Evolutionary conservation across 37 sponge, comb jelly and placozoan species (phyloP), one percentile per base, ranked within the genome.

Genomic region (Agelas oroides): DNA sequence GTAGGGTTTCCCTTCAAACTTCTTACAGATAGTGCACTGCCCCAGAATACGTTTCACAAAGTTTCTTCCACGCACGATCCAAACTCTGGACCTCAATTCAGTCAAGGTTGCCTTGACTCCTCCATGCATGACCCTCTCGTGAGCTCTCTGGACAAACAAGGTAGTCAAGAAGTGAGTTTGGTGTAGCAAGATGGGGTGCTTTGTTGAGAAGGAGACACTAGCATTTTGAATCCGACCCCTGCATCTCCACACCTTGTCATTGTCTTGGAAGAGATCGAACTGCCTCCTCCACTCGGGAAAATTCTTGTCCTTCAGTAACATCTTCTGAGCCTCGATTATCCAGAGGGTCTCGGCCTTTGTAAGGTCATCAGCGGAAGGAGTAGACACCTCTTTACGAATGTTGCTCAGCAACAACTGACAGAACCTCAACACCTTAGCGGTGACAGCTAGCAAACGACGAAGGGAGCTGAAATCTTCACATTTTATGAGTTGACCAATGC

Each of bases 401-500:
- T 66, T 66, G 15, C 69, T 15, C 24, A 24, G 19, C 74, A 73
- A 21, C 16, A 33, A 11, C 35, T 81, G 28, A 24, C 38, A 32
- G 56, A 70, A 46, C 71, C 31, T 67, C 57, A 81, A 52, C 59
- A 81, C 37, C 25, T 6, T 38, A 28, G 34, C 79, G 18, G 66
- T 78, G 40, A 78, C 65, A 38, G 38, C 25, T 21, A 64, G n/a
- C 46, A 63, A 38, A 25, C 65, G 34, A 23, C 38, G n/a, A 21
- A 78, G 2, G 33, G 79, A 36, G 37, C 79, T 78, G 79, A 46
- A 78, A 37, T 78, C n/a, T 23, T 78, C 79, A 78, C 66, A 78
- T 23, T 64, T 27, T 5, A 78, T 21, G 40, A 78, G 65, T 39
- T 59, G 24, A 21, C 63, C 18, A 20, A 77, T 32, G 36, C 37